A percentile compares a stretch with the other conserved stretches of the same genome.
phyloP scores from a whole-genome alignment of 1,140 invertebrate genomes.

The Cydia strobilella region DNA sequence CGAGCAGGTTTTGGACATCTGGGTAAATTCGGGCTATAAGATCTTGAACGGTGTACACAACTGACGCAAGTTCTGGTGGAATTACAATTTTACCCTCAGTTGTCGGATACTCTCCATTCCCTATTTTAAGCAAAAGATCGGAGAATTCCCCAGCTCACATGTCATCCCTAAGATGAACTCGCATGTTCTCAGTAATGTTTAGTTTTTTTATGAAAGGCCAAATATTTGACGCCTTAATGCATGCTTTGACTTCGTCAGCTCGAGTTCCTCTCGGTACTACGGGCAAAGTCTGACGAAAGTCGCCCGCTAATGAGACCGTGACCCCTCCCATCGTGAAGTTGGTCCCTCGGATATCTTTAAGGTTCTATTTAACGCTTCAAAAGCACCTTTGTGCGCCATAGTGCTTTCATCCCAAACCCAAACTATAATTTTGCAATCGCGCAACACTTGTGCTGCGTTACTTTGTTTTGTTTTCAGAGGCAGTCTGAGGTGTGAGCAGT shows the following conservation, averaged over 20 bases:
- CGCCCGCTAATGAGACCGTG: slow-evolving; percentile 56
- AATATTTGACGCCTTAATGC: slow-evolving; percentile 49
- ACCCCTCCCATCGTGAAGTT: slow-evolving; percentile 49
- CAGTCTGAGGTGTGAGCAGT: no score
- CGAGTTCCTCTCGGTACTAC: slow-evolving; percentile 62
- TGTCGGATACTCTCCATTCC: slow-evolving; percentile 49
- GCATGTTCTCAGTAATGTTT: slow-evolving; percentile 53
- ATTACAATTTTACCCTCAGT: slow-evolving; percentile 41
- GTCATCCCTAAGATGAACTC: slow-evolving; percentile 42
- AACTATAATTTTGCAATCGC: slow-evolving; percentile 51
- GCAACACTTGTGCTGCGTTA: slow-evolving; percentile 48
- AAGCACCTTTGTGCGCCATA: slow-evolving; percentile 45
- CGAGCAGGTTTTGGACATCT: slow-evolving; percentile 46
- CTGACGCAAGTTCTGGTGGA: slow-evolving; percentile 44
- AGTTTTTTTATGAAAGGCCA: slow-evolving; percentile 52
- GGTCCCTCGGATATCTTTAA: slow-evolving; percentile 49
- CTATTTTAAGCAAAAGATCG: slow-evolving; percentile 47
- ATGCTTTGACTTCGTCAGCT: slow-evolving; percentile 53
- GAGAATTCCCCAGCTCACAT: slow-evolving; percentile 42
- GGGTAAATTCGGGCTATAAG: slow-evolving; percentile 46
- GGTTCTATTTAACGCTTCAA: slow-evolving; percentile 53
- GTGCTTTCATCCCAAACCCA: slow-evolving; percentile 52
- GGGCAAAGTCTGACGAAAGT: slow-evolving; percentile 77
- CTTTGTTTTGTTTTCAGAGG: slow-evolving; percentile 54
- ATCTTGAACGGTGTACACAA: slow-evolving; percentile 46